These are phyloP conservation scores for Bettongia penicillata DNA, from an alignment of 2,113 vertebrate genomes.

Conservation along the genomic window DNA sequence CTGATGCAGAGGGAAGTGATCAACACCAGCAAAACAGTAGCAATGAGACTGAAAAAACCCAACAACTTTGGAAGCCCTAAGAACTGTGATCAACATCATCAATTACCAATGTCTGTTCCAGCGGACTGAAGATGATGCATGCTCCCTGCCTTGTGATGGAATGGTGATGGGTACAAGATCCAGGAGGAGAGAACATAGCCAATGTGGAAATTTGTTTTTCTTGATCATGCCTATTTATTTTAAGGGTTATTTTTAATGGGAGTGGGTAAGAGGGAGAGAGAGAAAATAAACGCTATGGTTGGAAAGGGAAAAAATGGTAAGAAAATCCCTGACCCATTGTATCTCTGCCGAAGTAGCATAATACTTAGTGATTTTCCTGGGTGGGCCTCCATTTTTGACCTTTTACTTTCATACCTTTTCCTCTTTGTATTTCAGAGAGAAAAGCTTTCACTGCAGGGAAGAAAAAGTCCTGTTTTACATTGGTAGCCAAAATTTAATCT, in stretches of 20 bases:
- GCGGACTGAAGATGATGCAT: not conserved
- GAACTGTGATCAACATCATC: not conserved
- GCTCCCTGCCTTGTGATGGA: not conserved
- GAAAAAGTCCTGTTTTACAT: conserved; percentile 27
- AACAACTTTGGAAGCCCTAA: not conserved
- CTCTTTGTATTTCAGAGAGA: not conserved
- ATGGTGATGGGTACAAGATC: not conserved
- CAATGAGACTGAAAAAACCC: not conserved
- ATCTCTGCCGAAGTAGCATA: not conserved
- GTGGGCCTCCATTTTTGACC: not conserved
- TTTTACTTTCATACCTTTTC: not conserved
- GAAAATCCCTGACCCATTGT: not conserved
- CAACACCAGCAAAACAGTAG: not conserved
- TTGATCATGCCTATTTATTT: not conserved
- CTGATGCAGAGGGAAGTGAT: not conserved
- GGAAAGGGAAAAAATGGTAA: not conserved
- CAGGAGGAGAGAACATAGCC: not conserved
- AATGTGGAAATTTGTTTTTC: not conserved
- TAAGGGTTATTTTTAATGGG: not conserved
- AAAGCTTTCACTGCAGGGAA: conserved; percentile 6
- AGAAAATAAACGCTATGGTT: not conserved
- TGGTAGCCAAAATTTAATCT: conserved; percentile 47
- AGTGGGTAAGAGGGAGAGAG: not conserved
- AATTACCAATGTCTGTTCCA: not conserved
- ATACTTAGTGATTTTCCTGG: not conserved